Conservation (phyloP, 1,140 invertebrate species). For the Aphidius ervi region DNA sequence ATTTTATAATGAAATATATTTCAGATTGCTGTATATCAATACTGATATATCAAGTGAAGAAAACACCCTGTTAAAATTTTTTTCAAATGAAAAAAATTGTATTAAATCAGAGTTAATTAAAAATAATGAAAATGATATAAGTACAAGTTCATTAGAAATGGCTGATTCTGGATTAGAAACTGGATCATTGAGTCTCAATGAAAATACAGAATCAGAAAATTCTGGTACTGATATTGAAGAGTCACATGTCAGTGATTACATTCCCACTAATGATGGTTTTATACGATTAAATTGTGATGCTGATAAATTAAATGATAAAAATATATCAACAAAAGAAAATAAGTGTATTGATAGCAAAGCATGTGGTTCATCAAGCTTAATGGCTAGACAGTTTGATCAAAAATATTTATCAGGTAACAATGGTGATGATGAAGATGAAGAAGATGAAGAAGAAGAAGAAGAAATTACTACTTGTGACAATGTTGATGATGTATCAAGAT, state of each 20-base stretch:
- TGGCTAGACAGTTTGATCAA: not conserved
- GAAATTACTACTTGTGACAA: not conserved
- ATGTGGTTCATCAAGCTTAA: constrained; percentile 2
- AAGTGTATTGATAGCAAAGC: not conserved
- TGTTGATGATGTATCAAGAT: constrained; percentile 38
- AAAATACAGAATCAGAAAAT: constrained; percentile 49
- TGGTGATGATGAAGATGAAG: not conserved
- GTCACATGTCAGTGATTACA: constrained; percentile 61
- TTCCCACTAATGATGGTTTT: constrained; percentile 64
- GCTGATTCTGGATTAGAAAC: constrained; percentile 60
- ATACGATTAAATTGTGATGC: constrained; percentile 28
- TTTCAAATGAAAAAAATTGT: constrained; percentile 16
- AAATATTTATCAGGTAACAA: no score
- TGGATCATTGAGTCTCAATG: constrained; percentile 53
- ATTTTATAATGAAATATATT: constrained; percentile 23
- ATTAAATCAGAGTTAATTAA: not conserved
- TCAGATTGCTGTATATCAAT: constrained; percentile 45
- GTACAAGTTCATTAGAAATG: constrained; percentile 42
- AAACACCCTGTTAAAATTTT: constrained; percentile 32
- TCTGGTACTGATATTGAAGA: constrained; percentile 48
- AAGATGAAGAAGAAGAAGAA: constrained; percentile 1
- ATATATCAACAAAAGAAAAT: not conserved
- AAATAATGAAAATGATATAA: constrained; percentile 18
- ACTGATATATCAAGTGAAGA: constrained; percentile 40
- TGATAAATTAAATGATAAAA: constrained; percentile 17